Conservation (phyloP, 2,797 vertebrate species). For the Triplophysa bombifrons region DNA sequence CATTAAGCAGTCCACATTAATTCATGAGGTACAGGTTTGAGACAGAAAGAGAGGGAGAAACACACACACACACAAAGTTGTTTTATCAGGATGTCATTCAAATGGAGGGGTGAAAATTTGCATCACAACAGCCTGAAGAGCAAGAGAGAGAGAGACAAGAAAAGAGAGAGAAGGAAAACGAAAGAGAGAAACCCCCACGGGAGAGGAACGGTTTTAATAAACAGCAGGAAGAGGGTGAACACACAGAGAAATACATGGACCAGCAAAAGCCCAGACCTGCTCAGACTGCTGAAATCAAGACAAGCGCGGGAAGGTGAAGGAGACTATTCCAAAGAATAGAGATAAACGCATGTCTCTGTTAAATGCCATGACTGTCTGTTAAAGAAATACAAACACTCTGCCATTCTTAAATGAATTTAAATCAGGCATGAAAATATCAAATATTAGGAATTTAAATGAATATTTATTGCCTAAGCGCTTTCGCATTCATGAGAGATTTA, state of each 20-base stretch:
- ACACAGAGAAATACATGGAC: constrained; percentile 50
- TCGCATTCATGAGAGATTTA: constrained; percentile 34
- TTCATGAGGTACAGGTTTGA: constrained; percentile 79
- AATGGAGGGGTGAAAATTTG: constrained; percentile 97
- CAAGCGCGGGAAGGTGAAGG: constrained; percentile 24
- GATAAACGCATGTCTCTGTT: constrained; percentile 39
- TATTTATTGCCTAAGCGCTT: constrained; percentile 35
- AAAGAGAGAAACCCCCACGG: constrained; percentile 76
- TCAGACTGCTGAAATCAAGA: constrained; percentile 19
- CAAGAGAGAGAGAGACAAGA: constrained; percentile 67
- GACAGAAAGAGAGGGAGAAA: constrained; percentile 22
- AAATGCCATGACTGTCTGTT: constrained; percentile 38
- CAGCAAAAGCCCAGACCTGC: constrained; percentile 50
- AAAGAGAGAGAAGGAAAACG: constrained; percentile 55
- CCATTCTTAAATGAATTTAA: constrained; percentile 28
- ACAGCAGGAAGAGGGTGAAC: constrained; percentile 60
- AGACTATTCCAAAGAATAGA: constrained; percentile 41
- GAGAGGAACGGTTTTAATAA: constrained; percentile 84
- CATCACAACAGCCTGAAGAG: constrained; percentile 89
- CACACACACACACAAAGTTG: constrained; percentile 58
- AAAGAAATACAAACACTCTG: constrained; percentile 25
- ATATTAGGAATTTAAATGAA: constrained; percentile 32
- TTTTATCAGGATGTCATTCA: constrained; percentile 96
- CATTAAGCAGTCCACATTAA: constrained; percentile 77
- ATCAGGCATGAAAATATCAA: constrained; percentile 24